Evolutionary conservation across 2,113 vertebrate genomes (phyloP).

Genomic region (Mormoops blainvillei): DNA sequence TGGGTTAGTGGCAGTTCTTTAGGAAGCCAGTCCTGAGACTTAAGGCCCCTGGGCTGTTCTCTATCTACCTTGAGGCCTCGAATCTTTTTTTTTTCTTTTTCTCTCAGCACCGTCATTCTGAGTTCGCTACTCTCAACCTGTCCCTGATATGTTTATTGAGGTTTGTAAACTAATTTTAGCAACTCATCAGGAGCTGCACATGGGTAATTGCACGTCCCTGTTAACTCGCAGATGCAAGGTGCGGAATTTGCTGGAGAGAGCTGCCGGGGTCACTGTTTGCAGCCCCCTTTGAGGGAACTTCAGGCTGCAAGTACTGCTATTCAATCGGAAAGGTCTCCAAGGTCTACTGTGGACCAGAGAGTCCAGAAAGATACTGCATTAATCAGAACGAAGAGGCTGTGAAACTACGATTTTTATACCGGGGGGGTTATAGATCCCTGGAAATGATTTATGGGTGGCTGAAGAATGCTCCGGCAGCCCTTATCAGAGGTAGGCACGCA

Average conservation of each 20-base stretch:
- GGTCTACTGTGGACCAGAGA: conserved; percentile 8
- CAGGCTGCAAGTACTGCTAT: not conserved
- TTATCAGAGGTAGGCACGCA: conserved; percentile 71
- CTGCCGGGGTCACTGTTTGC: not conserved
- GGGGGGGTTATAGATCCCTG: conserved; percentile 2
- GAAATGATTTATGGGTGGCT: conserved; percentile 64
- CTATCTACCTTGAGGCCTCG: not conserved
- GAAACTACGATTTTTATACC: not conserved
- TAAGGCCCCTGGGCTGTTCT: not conserved
- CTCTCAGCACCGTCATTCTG: not conserved
- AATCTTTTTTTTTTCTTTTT: not conserved
- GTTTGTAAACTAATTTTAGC: conserved; percentile 36
- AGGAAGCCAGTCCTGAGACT: not conserved
- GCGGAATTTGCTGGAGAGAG: not conserved
- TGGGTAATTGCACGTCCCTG: not conserved
- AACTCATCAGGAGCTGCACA: not conserved
- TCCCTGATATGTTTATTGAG: not conserved
- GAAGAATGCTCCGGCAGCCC: conserved; percentile 52
- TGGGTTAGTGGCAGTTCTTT: not conserved
- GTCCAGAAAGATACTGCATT: conserved; percentile 25
- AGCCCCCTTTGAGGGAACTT: not conserved
- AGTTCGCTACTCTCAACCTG: not conserved
- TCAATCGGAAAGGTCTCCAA: not conserved
- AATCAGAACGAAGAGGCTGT: conserved; percentile 12
- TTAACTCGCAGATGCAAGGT: not conserved